Evolutionary conservation across 2,888 invertebrate genomes (phyloP).

Genomic region (Pachymerium ferrugineum): DNA sequence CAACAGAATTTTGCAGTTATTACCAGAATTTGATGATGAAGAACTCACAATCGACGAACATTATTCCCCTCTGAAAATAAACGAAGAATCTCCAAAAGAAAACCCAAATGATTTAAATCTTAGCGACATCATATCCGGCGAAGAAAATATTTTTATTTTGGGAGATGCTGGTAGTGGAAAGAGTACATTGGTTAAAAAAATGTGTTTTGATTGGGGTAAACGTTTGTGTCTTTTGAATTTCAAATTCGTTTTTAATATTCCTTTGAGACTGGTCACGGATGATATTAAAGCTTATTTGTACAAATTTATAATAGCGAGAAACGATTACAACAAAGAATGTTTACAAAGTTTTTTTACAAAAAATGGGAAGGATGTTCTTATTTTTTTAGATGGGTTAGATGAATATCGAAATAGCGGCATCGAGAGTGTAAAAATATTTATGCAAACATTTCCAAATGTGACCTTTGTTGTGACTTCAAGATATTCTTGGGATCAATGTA

Average conservation of each 20-base stretch:
- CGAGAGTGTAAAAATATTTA: background rate
- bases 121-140: background rate
- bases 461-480: background rate
- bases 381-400: background rate
- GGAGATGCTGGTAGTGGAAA: background rate
- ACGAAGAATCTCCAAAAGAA: background rate
- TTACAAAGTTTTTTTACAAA: background rate
- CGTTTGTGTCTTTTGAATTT: background rate
- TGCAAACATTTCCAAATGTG: background rate
- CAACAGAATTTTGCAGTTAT: background rate
- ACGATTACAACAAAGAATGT: background rate
- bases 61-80: background rate
- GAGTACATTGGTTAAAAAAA: background rate
- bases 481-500: background rate
- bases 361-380: background rate
- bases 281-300: no score
- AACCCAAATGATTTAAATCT: background rate
- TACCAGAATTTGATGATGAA: background rate
- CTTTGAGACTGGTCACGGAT: background rate
- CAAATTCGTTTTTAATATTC: background rate
- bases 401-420: background rate
- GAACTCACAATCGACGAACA: background rate
- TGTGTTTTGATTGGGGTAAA: background rate
- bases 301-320: no score
- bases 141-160: background rate